phyloP scores from a whole-genome alignment of 2,888 invertebrate species.

The Lamellibrachia columna region DNA sequence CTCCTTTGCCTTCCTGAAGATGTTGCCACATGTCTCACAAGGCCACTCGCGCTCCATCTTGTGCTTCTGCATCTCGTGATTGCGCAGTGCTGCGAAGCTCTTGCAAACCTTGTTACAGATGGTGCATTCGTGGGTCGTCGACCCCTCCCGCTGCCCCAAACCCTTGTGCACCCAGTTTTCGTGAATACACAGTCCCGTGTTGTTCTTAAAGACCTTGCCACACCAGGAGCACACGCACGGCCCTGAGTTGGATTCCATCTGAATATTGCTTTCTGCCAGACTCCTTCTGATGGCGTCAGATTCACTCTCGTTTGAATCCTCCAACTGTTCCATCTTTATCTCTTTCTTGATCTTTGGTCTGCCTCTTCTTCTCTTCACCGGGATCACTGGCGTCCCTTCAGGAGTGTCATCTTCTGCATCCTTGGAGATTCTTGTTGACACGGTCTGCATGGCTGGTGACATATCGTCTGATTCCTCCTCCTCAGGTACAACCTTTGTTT shows the following conservation, averaged over 20 bases:
- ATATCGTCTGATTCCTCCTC: not conserved
- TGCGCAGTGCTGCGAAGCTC: not conserved
- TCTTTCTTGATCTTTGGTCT: not conserved
- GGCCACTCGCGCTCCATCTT: not conserved
- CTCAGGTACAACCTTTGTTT: not conserved
- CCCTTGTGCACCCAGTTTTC: constrained; percentile 8
- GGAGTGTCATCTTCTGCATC: not conserved
- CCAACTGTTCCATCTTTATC: not conserved
- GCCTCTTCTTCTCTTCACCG: not conserved
- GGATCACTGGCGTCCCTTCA: not conserved
- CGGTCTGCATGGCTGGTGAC: not conserved
- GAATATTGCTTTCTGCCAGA: not conserved
- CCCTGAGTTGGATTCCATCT: not conserved
- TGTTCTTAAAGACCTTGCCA: not conserved
- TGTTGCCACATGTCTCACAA: not conserved
- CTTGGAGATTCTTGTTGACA: not conserved
- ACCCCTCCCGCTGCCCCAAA: not conserved
- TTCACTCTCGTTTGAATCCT: not conserved
- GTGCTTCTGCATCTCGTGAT: not conserved
- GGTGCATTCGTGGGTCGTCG: not conserved
- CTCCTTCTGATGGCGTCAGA: not conserved
- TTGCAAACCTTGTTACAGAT: not conserved
- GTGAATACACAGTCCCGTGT: not conserved
- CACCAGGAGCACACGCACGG: not conserved
- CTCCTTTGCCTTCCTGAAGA: not conserved